Evolutionary conservation across 2,888 invertebrate species (phyloP).

Genomic region (Phlogophora meticulosa): DNA sequence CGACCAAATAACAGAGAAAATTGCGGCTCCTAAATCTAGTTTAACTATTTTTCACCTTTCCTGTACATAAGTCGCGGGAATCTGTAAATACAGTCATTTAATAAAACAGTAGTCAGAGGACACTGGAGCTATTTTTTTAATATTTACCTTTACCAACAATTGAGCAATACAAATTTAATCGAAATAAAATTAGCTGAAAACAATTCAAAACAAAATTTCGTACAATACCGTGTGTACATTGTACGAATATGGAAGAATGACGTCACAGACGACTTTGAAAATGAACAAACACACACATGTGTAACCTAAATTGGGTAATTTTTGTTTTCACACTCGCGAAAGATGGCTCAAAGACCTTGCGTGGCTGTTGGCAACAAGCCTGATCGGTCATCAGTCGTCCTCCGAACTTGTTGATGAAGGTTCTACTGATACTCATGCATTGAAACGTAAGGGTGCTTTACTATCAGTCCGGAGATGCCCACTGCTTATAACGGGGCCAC

Average conservation of each 20-base stretch:
- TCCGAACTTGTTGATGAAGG: background rate
- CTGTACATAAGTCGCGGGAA: too few species aligned
- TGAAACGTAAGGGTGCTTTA: background rate
- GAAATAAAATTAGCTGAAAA: constrained; percentile 31
- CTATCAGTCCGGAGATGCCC: background rate
- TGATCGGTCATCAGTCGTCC: too few species aligned
- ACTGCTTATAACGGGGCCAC: too few species aligned
- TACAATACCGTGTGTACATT: constrained; percentile 16
- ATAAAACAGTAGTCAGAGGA: too few species aligned
- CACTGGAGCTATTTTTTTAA: too few species aligned
- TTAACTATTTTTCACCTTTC: too few species aligned
- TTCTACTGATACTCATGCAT: background rate
- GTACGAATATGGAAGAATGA: constrained; percentile 46
- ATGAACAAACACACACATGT: constrained; percentile 54
- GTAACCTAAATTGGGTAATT: constrained; percentile 62
- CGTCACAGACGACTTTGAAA: constrained; percentile 61
- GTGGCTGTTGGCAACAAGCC: constrained; percentile 13
- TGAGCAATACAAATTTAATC: background rate
- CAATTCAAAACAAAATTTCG: constrained; percentile 32
- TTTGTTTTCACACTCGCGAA: constrained; percentile 27
- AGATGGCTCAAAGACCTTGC: constrained; percentile 25
- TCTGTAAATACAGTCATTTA: too few species aligned
- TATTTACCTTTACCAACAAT: too few species aligned
- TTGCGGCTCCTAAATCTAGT: too few species aligned
- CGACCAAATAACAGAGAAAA: too few species aligned